Conservation (phyloP, 2,888 invertebrate genomes). For the Phytoseiulus persimilis region DNA sequence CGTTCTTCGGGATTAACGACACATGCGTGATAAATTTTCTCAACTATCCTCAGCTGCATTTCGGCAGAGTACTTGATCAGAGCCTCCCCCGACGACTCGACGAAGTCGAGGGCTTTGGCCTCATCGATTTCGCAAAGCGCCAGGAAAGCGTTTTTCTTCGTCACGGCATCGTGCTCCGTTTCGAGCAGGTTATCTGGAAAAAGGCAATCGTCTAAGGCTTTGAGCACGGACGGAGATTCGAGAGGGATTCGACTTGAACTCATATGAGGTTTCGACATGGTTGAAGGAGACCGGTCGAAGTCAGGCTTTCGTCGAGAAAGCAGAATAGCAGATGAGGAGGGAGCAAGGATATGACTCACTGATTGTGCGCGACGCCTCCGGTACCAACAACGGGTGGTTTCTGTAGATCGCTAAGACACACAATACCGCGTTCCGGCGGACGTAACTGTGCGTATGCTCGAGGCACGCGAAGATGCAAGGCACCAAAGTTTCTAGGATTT, state of each 20-base stretch:
- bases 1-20: background rate
- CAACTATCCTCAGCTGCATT: background rate
- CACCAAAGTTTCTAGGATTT: background rate
- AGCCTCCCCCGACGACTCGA: background rate
- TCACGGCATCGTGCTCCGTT: conserved; percentile 17
- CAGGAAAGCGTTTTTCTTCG: conserved; percentile 8
- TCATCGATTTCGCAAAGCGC: conserved; percentile 14
- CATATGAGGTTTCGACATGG: too few relatives aligned
- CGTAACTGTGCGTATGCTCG: background rate
- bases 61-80: background rate
- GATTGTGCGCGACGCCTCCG: background rate
- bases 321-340: too few relatives aligned
- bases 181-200: background rate
- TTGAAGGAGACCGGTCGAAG: too few relatives aligned
- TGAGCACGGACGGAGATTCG: too few relatives aligned
- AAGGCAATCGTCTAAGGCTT: background rate
- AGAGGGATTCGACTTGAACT: too few relatives aligned
- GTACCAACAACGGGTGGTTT: background rate
- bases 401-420: background rate
- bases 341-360: background rate
- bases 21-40: background rate
- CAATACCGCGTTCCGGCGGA: background rate
- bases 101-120: background rate
- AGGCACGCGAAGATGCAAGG: conserved; percentile 6
- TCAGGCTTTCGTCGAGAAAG: too few relatives aligned